Evolutionary conservation across 2,113 vertebrate species (phyloP).

Genomic region (Brachirus orientalis): DNA sequence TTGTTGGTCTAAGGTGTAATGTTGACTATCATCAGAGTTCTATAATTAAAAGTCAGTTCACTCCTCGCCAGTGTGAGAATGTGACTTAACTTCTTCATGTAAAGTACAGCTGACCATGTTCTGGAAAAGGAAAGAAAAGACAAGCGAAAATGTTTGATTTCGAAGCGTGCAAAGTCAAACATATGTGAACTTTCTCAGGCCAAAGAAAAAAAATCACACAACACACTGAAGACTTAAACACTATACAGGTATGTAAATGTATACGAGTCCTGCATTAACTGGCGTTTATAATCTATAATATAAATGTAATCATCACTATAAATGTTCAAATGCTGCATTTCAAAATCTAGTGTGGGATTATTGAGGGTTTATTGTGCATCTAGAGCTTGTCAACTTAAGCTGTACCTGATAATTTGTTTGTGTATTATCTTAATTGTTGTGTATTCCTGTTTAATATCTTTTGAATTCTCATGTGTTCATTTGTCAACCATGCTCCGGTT

Average conservation of each 20-base stretch:
- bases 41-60: no score
- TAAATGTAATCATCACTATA: background rate
- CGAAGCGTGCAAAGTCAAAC: background rate
- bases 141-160: no score
- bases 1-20: no score
- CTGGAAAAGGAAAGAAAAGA: background rate
- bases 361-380: background rate
- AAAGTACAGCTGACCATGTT: background rate
- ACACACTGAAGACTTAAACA: no score
- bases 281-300: background rate
- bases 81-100: conserved; percentile 11
- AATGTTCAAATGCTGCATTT: background rate
- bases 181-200: background rate
- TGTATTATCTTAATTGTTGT: conserved; percentile 1
- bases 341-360: background rate
- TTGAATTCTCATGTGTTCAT: background rate
- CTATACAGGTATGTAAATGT: background rate
- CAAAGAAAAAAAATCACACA: background rate
- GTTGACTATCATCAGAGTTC: no score
- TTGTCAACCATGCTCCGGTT: background rate
- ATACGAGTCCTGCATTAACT: background rate
- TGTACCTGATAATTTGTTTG: background rate
- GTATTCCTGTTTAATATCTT: background rate
- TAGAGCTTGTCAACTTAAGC: background rate
- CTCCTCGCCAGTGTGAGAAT: background rate